Conservation (phyloP, 2,797 vertebrate species). For the Lepus townsendii region DNA sequence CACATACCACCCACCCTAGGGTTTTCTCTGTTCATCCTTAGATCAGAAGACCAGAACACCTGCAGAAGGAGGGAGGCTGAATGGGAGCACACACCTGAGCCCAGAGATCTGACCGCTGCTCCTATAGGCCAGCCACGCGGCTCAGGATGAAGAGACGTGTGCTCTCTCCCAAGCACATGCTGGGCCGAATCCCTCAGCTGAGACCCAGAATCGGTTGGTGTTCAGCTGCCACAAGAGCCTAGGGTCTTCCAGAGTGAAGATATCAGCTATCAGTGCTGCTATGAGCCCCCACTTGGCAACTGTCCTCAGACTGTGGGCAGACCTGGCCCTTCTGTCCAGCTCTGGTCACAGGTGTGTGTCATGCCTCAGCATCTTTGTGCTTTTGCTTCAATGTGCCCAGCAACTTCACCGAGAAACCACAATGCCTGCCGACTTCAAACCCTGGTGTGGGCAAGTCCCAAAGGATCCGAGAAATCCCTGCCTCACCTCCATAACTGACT, state of each 20-base stretch:
- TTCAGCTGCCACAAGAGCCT: neutral
- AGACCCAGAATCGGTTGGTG: neutral
- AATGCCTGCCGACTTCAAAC: neutral
- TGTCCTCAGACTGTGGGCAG: neutral
- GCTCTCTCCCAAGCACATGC: neutral
- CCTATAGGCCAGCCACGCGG: neutral
- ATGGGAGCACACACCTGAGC: neutral
- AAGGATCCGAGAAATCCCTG: neutral
- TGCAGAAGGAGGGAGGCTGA: neutral
- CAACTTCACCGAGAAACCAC: neutral
- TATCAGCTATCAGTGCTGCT: neutral
- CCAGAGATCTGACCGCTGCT: neutral
- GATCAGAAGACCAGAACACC: slow-evolving; percentile 4
- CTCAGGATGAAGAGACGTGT: neutral
- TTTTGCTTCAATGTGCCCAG: neutral
- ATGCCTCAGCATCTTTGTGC: neutral
- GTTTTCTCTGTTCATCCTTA: neutral
- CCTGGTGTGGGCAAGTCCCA: neutral
- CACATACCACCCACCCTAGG: neutral
- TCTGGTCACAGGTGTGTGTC: neutral
- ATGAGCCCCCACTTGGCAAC: neutral
- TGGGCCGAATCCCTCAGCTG: neutral
- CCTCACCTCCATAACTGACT: neutral
- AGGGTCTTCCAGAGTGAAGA: neutral
- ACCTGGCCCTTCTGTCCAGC: neutral